phyloP scores from a whole-genome alignment of 30 jellyfish, hydroid and myxozoan genomes.

The Morbakka virulenta region DNA sequence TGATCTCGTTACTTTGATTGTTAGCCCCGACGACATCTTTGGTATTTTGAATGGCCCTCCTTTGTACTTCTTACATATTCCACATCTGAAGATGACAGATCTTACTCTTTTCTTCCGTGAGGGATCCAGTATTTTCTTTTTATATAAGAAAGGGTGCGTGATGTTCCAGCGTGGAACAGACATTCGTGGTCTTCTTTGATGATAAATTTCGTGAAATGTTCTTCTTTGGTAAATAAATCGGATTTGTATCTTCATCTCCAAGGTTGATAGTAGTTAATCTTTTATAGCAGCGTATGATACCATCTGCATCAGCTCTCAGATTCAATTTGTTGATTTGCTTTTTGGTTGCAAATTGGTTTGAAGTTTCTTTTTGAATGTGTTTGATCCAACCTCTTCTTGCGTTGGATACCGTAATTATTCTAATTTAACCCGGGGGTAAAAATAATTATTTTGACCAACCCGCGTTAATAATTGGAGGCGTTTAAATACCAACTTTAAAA shows the following conservation, averaged over 20 bases:
- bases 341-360: no score
- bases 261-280: no score
- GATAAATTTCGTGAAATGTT: background rate
- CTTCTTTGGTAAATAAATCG: background rate
- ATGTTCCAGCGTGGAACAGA: background rate
- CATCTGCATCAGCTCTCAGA: slow-evolving; percentile 1
- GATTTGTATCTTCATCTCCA: background rate
- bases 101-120: background rate
- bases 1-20: slow-evolving; percentile 6
- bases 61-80: background rate
- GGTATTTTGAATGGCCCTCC: slow-evolving; percentile 39
- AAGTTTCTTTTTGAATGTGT: no score
- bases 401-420: no score
- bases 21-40: slow-evolving; percentile 25
- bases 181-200: slow-evolving; percentile 3
- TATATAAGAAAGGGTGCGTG: no score
- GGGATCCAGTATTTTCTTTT: no score
- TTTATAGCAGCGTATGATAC: no score
- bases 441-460: no score
- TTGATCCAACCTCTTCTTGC: background rate
- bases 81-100: background rate
- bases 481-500: no score
- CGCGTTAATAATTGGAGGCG: no score
- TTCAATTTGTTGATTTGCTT: no score
- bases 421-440: no score